Percentiles rank a stretch among this genome's conserved stretches.
Conservation (phyloP, 2,888 invertebrate species). For the Cerastis leucographa region DNA sequence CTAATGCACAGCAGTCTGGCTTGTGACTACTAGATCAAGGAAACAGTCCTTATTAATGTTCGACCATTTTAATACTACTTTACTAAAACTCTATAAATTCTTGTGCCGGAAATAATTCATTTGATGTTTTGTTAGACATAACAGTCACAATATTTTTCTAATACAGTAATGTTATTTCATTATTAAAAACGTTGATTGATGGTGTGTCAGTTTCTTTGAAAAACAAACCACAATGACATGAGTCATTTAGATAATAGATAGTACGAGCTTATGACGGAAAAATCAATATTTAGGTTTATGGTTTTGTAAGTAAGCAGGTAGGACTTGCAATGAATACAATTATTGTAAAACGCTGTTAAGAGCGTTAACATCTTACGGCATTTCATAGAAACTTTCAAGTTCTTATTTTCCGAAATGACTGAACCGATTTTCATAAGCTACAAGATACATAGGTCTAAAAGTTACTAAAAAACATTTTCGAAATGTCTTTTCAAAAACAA, state of each 20-base stretch:
- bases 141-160: not conserved
- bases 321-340: not conserved
- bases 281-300: not conserved
- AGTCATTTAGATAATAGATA: conserved; percentile 6
- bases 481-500: no score
- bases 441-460: no score
- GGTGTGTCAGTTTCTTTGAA: conserved; percentile 3
- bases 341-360: no score
- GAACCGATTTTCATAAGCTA: no score
- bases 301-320: not conserved
- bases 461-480: no score
- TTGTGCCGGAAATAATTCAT: not conserved
- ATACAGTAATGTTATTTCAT: not conserved
- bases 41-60: not conserved
- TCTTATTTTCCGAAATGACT: no score
- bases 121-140: not conserved
- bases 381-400: no score
- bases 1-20: no score
- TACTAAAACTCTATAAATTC: not conserved
- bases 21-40: no score
- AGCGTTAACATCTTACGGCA: no score
- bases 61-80: not conserved
- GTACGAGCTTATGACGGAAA: not conserved
- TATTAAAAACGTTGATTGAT: not conserved
- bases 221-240: conserved; percentile 17